Conservation (phyloP, 2,113 vertebrate species). For the Dermatemys mawii region DNA sequence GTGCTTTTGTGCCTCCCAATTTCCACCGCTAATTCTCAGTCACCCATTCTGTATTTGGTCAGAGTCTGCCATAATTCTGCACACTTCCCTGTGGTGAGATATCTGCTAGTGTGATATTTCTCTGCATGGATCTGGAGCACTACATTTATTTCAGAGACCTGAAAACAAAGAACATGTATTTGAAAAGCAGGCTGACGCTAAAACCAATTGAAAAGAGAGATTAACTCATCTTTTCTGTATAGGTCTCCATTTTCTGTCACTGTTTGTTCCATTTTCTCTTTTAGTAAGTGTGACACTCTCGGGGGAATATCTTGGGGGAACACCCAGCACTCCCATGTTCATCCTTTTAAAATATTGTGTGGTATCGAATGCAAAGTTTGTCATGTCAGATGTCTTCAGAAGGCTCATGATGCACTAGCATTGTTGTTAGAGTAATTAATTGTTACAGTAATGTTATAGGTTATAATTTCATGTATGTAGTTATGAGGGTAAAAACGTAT, state of each 20-base stretch:
- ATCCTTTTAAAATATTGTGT: too few species aligned
- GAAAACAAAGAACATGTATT: neutral
- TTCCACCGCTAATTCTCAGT: neutral
- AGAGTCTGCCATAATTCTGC: neutral
- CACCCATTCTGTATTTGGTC: neutral
- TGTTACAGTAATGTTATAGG: too few species aligned
- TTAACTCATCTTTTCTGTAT: neutral
- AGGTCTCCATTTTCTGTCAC: constrained; percentile 58
- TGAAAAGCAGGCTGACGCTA: neutral
- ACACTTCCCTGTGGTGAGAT: neutral
- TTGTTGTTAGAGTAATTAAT: too few species aligned
- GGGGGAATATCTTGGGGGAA: too few species aligned
- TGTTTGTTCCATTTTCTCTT: neutral
- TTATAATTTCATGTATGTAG: too few species aligned
- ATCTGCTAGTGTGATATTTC: neutral
- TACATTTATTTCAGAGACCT: neutral
- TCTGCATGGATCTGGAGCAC: neutral
- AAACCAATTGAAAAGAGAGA: neutral
- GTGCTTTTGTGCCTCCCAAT: neutral
- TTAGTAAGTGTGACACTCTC: neutral
- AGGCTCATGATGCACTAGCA: too few species aligned
- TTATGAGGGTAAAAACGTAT: too few species aligned
- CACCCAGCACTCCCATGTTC: too few species aligned
- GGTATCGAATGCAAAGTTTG: too few species aligned
- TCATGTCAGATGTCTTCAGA: too few species aligned